Evolutionary conservation across 2,113 vertebrate genomes (phyloP).

Genomic region (Sus scrofa): DNA sequence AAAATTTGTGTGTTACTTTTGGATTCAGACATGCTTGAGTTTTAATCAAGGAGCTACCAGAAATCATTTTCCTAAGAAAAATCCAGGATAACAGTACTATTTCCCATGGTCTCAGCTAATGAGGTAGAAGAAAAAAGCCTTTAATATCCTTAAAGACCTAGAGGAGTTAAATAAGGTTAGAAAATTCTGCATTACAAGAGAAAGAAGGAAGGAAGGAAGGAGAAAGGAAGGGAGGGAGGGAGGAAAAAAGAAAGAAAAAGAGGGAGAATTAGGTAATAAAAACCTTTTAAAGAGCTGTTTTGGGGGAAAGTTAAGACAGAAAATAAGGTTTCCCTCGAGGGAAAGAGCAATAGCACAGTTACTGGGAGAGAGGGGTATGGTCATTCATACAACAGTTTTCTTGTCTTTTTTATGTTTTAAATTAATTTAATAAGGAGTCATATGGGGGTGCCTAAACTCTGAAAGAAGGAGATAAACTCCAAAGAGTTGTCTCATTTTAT

Average conservation of each 20-base stretch:
- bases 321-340: background rate
- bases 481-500: background rate
- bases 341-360: background rate
- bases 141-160: background rate
- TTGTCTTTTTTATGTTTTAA: background rate
- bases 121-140: background rate
- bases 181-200: background rate
- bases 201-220: background rate
- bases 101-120: background rate
- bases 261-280: background rate
- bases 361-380: too few species aligned
- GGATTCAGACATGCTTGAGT: background rate
- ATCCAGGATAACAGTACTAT: background rate
- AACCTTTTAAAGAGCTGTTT: background rate
- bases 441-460: background rate
- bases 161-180: background rate
- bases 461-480: background rate
- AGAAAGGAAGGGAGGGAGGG: background rate
- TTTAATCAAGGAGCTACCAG: background rate
- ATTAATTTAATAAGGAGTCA: background rate
- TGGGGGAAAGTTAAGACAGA: background rate
- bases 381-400: background rate
- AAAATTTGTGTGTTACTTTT: background rate
- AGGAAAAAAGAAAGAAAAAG: background rate
- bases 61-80: background rate